phyloP scores from a whole-genome alignment of 2,888 invertebrate genomes.

The Liodrosophila aerea region DNA sequence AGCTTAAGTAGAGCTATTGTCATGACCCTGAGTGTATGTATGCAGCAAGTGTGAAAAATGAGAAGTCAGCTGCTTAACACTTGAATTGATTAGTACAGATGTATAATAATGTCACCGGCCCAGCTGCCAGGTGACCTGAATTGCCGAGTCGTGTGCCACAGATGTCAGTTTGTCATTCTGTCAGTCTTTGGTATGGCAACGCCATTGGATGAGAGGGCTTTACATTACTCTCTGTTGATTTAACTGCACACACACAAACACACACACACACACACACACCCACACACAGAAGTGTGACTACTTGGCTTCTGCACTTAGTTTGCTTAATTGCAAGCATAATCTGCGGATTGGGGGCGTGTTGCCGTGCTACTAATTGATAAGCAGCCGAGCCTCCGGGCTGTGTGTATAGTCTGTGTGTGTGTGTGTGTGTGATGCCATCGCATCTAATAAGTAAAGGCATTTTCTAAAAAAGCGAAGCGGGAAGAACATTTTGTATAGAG shows the following conservation, averaged over 20 bases:
- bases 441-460: conserved; percentile 18
- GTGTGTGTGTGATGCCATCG: conserved; percentile 10
- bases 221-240: conserved; percentile 28
- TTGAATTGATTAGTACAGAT: conserved; percentile 9
- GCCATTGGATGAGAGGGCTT: conserved; percentile 1
- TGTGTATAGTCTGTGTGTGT: not conserved
- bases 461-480: not conserved
- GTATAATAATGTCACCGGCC: conserved; percentile 13
- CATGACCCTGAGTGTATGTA: not conserved
- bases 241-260: conserved; percentile 8
- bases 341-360: conserved; percentile 1
- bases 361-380: conserved; percentile 32
- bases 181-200: conserved; percentile 14
- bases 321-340: conserved; percentile 33
- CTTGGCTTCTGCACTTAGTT: conserved; percentile 22
- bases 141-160: conserved; percentile 8
- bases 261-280: conserved; percentile 7
- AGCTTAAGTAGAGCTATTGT: too few species aligned
- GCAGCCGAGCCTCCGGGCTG: conserved; percentile 2
- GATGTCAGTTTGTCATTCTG: conserved; percentile 1
- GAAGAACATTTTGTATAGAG: not conserved
- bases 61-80: not conserved
- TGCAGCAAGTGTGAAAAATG: not conserved
- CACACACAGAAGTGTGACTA: not conserved
- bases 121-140: conserved; percentile 43